Conservation (phyloP, 2,113 vertebrate genomes). For the Caretta caretta region DNA sequence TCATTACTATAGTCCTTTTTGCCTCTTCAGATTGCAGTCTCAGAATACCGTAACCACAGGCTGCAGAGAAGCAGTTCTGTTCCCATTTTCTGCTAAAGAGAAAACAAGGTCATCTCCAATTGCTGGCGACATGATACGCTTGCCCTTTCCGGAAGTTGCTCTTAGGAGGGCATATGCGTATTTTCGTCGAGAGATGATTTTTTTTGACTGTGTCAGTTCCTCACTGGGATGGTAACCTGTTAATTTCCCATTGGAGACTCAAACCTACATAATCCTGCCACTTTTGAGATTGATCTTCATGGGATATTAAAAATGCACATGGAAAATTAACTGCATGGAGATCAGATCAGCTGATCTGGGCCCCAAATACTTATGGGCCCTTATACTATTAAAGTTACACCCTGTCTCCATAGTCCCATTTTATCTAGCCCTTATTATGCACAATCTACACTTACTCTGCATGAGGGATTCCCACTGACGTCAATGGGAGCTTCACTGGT, state of each 20-base stretch:
- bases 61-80: background rate
- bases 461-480: fast-evolving
- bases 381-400: background rate
- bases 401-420: fast-evolving
- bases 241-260: background rate
- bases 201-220: background rate
- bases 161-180: background rate
- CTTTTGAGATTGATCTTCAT: fast-evolving
- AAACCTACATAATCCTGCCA: background rate
- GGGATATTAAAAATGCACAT: background rate
- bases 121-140: background rate
- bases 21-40: background rate
- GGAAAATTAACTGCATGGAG: background rate
- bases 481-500: background rate
- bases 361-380: background rate
- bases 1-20: background rate
- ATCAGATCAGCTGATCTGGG: background rate
- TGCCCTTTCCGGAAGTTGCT: slow-evolving; percentile 44
- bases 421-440: background rate
- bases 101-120: background rate
- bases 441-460: background rate
- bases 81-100: background rate
- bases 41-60: background rate
- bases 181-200: background rate
- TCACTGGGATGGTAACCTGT: background rate